Conservation (phyloP, 30 jellyfish, hydroid and myxozoan species). For the Hydra vulgaris region DNA sequence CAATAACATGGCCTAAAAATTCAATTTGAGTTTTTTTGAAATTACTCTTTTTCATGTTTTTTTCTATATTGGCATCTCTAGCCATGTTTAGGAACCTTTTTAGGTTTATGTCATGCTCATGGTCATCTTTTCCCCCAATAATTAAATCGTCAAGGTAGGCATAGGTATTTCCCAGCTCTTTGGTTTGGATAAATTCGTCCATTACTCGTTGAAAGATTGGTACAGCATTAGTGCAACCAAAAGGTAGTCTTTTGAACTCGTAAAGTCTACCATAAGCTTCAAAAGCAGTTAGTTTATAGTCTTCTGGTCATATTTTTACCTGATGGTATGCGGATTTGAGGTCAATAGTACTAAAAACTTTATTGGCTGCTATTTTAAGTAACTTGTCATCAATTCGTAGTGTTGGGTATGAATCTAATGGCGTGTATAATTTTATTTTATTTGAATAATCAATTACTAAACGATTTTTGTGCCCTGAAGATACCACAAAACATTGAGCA, state of each 20-base stretch:
- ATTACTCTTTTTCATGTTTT: background rate
- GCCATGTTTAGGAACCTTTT: slow-evolving; percentile 3
- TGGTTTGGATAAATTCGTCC: slow-evolving; percentile 21
- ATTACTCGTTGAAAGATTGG: slow-evolving; percentile 37
- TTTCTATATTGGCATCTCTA: slow-evolving; percentile 3
- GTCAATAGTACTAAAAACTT: slow-evolving; percentile 32
- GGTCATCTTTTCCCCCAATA: slow-evolving; percentile 25
- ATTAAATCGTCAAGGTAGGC: slow-evolving; percentile 33
- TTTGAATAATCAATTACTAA: slow-evolving; percentile 42
- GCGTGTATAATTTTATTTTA: slow-evolving; percentile 36
- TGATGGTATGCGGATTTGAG: slow-evolving; percentile 57
- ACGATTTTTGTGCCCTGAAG: slow-evolving; percentile 39
- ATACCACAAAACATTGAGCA: slow-evolving; percentile 41
- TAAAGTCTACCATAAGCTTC: slow-evolving; percentile 32
- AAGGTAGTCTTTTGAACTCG: slow-evolving; percentile 46
- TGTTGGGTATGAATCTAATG: slow-evolving; percentile 45
- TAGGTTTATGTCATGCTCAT: slow-evolving; percentile 24
- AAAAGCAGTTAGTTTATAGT: slow-evolving; percentile 32
- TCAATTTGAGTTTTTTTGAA: background rate
- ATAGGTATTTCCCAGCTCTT: slow-evolving; percentile 29
- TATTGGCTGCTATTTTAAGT: slow-evolving; percentile 26
- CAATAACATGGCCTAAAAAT: slow-evolving; percentile 8
- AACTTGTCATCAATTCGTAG: slow-evolving; percentile 39
- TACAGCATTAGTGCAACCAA: slow-evolving; percentile 52
- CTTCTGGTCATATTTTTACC: slow-evolving; percentile 4